Base-by-base conservation (phyloP, 2,888 invertebrate genomes). In the Craniophora ligustri region DNA sequence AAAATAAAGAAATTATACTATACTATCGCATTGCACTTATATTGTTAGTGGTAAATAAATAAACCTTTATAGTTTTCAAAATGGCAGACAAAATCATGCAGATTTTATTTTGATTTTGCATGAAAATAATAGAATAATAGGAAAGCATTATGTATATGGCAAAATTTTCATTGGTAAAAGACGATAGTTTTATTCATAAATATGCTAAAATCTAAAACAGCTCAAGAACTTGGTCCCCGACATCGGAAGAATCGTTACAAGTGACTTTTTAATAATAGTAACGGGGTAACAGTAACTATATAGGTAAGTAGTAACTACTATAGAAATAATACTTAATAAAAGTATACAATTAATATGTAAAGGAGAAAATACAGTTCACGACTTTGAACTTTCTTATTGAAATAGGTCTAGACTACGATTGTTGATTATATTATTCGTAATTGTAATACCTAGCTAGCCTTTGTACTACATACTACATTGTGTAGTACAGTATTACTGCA, bases 361-460 rank as follows among this genome's bases (percentile, higher is more conserved):
- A n/a, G n/a, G n/a, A n/a, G n/a, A n/a, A n/a, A n/a, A n/a, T n/a
- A n/a, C n/a, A n/a, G n/a, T n/a, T n/a, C 34, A 46, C 34, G 34
- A 46, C 26, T 67, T 38, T 42, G 41, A 66, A 41, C 39, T 50
- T 66, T 66, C 7, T n/a, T 15, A 21, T 50, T 45, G 30, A 21
- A 38, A 51, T 32, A 14, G 11, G 10, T 13, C 39, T 30, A 28
- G 39, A 28, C 21, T 48, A 28, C 2, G 28, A 48, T 49, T 50
- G 15, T 15, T 32, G n/a, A 44, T n/a, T n/a, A 49, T 61, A 35
- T 42, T 30, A 11, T 36, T 15, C 23, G n/a, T n/a, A n/a, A 31
- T 7, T 32, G 23, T 39, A 30, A 28, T 13, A 21, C 21, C 21
- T 21, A 8, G 8, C 5, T 0, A 4, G n/a, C n/a, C n/a, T n/a